Conservation (phyloP, 2,113 vertebrate genomes). For the Sminthopsis crassicaudata region DNA sequence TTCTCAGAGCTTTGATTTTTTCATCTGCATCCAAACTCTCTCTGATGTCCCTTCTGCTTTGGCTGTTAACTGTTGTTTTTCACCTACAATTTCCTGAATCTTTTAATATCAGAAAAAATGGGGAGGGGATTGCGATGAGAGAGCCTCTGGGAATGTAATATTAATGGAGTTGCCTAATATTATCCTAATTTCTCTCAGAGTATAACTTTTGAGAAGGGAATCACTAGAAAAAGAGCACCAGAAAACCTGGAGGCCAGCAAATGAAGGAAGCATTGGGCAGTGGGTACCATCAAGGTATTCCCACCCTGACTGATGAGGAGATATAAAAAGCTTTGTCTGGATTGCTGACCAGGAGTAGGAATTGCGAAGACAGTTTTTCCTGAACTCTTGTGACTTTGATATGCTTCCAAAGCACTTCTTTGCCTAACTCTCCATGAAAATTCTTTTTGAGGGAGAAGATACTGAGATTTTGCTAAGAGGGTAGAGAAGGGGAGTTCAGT, state of each 20-base stretch:
- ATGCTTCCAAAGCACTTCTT: too few species aligned
- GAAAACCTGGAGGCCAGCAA: too few species aligned
- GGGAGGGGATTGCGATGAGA: not conserved
- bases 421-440: too few species aligned
- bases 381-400: not conserved
- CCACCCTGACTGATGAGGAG: not conserved
- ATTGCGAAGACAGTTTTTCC: not conserved
- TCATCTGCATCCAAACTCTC: not conserved
- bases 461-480: too few species aligned
- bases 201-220: too few species aligned
- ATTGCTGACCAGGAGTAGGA: not conserved
- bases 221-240: too few species aligned
- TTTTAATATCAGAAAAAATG: not conserved
- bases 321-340: not conserved
- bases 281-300: too few species aligned
- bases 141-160: not conserved
- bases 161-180: not conserved
- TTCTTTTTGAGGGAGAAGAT: too few species aligned
- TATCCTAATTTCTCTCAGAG: not conserved
- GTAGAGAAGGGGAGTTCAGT: too few species aligned
- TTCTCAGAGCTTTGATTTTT: not conserved
- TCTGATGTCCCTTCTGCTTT: not conserved
- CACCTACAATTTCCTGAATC: not conserved
- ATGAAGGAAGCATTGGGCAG: too few species aligned
- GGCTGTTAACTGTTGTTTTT: not conserved